Base-by-base conservation (phyloP, 2,113 vertebrate species). In the Elaphurus davidianus region DNA sequence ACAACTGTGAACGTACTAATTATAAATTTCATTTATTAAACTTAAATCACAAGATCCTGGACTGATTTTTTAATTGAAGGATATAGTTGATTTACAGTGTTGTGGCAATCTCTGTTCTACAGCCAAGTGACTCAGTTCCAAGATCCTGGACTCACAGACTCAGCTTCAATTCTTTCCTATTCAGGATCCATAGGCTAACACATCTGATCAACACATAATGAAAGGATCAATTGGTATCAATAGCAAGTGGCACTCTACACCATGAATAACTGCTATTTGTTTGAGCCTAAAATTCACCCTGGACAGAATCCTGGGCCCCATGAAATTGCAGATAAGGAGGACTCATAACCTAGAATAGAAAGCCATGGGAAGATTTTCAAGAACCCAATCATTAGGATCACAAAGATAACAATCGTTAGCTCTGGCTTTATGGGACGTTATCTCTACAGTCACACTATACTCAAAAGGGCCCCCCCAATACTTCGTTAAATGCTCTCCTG, bases 11-110 rank as follows among this genome's bases (percentile, higher is more conserved):
- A 91, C 21, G 36, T 57, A 85, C 28, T 85, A 4, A 27, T 21
- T 95, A 50, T 67, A 81, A 67, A 89, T 64, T 67, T 64, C 71
- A 2, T 95, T 97, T 93, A 91, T 54, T 57, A 84, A 95, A 45
- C 40, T 62, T 82, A n/a, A 82, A 91, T 91, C 67, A 60, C 28
- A 95, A 78, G 52, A 95, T n/a, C 8, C 47, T 52, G 30, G 47
- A 52, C 47, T 81, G 33, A 3, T 21, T 79, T 79, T 81, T 52
- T 0, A 52, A 81, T 13, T 33, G 47, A 81, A 52, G 47, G 33
- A 52, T n/a, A 52, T 6, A 52, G 30, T 12, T 79, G 45, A 79
- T 79, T 79, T 50, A 52, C 28, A 52, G 30, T 81, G 78, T 81
- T 81, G 78, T 33, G 78, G 28, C 78, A 50, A 21, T 81, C 45